Evolutionary conservation across 2,113 vertebrate genomes (phyloP), one percentile per base, ranked within the genome.

Genomic region (Tachysurus fulvidraco): DNA sequence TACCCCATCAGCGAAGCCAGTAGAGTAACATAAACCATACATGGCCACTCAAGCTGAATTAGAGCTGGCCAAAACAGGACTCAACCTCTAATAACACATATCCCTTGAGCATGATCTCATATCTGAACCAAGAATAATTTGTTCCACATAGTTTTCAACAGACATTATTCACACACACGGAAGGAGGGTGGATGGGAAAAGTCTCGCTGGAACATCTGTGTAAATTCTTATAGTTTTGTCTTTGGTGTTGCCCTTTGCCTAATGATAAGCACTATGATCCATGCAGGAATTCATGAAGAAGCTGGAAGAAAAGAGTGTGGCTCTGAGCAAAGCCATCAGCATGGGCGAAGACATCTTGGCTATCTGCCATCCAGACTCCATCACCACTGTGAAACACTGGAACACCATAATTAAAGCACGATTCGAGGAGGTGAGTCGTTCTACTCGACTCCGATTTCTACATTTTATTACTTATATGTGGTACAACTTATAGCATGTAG

Each of bases 321-420:
- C 96, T 80, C 92, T 99, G 81, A 97, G 93, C 93, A 98, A 97
- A 93, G 97, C 97, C 8, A 96, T 94, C 85, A 92, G 94, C 60
- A 96, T 98, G 98, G 98, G 98, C 23, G 98, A 99, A 69, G 95
- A 96, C 16, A 96, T 99, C 88, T 91, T 99, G 89, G 93, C 95
- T 91, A 96, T 98, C 93, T 99, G 98, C 95, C 98, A 99, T 90
- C 98, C 98, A 5, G 98, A 99, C 91, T 99, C 98, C 65, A 96
- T 98, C 93, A 99, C 97, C 88, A 98, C 98, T 93, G 96, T 99
- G 92, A 99, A 99, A 90, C 97, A 99, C 95, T 99, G 98, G 98
- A 98, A 98, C 92, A 99, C 98, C 67, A 99, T 99, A 92, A 99
- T 99, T 94, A 97, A 96, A 95, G 98, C 98, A 77, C 96, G 98